Base-by-base conservation (phyloP, 2,888 invertebrate genomes). In the Uloborus plumipes region DNA sequence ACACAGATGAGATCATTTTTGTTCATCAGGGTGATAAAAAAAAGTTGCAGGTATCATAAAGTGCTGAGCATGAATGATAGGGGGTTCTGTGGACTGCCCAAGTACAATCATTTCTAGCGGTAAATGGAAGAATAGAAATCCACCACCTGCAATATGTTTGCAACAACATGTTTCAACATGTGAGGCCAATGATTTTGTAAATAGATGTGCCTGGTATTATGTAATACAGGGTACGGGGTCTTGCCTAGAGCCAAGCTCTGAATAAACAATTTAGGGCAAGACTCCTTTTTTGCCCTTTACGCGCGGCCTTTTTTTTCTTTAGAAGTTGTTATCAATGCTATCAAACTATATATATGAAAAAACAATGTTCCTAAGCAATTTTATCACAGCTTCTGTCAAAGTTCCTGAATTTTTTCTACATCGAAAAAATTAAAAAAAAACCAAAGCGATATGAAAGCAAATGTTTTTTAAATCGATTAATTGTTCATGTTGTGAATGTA, bases 391-490 rank as follows among this genome's bases (percentile, higher is more conserved):
- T 83, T 73, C 76, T 81, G 80, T 76, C 75, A 78, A 84, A 84
- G 84, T 84, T 84, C 84, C 84, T 84, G 84, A 75, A 84, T 79
- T 84, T 83, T 84, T 84, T 84, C 78, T 79, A 84, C 84, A 84
- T 84, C 84, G 84, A 84, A 78, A 78, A 78, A 83, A 74, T 72
- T 73, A 69, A 78, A 83, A 78, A n/a, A 82, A 75, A 76, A 58
- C n/a, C 20, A 65, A 69, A 70, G 69, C 66, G 58, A 74, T 81
- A 74, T 74, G 80, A 70, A 49, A 69, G 69, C 65, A 74, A 78
- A 69, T 67, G 67, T 81, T 81, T 80, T 80, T 81, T 81, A 81
- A 80, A 76, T 26, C 39, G 53, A 78, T 72, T 51, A 50, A 71
- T 74, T 74, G 80, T 81, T 74, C 80, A 81, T 81, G 74, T 81